Evolutionary conservation across 64 coral and sea anemone genomes (phyloP).

Genomic region (Platygyra sinensis): DNA sequence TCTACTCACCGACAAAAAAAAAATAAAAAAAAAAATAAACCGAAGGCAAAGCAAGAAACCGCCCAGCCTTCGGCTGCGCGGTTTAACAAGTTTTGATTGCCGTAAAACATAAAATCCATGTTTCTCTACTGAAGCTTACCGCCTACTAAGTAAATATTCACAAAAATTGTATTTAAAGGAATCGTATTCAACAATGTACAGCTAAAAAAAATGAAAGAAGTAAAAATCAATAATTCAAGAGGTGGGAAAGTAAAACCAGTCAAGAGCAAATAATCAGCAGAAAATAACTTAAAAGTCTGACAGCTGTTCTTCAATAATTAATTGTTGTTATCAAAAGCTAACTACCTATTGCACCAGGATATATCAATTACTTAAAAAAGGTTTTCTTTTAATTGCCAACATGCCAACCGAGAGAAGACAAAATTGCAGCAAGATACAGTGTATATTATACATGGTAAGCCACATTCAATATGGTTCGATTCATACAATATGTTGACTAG

Average conservation of each 20-base stretch:
- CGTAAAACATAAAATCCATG: not conserved
- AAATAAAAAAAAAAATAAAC: too few species aligned
- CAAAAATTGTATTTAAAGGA: not conserved
- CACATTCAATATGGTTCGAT: too few species aligned
- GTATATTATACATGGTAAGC: too few species aligned
- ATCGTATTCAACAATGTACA: not conserved
- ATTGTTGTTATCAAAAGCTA: not conserved
- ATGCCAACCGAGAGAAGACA: too few species aligned
- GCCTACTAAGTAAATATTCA: not conserved
- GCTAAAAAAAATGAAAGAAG: not conserved
- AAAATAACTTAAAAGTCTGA: not conserved
- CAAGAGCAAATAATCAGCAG: not conserved
- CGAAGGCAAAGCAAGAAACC: too few species aligned
- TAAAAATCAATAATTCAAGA: not conserved
- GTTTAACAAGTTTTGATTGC: too few species aligned
- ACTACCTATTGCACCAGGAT: not conserved
- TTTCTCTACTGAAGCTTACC: not conserved
- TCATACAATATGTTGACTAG: too few species aligned
- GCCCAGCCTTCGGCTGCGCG: too few species aligned
- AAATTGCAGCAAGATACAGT: too few species aligned
- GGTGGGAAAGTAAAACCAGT: not conserved
- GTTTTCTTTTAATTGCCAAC: not conserved
- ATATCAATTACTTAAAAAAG: not conserved
- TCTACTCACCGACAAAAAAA: too few species aligned
- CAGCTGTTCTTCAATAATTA: not conserved